Percentiles rank a stretch among this genome's conserved stretches.
These are phyloP conservation scores for Rhegmatorhina hoffmannsi DNA, from an alignment of 2,113 vertebrate genomes.

Conservation along the genomic window DNA sequence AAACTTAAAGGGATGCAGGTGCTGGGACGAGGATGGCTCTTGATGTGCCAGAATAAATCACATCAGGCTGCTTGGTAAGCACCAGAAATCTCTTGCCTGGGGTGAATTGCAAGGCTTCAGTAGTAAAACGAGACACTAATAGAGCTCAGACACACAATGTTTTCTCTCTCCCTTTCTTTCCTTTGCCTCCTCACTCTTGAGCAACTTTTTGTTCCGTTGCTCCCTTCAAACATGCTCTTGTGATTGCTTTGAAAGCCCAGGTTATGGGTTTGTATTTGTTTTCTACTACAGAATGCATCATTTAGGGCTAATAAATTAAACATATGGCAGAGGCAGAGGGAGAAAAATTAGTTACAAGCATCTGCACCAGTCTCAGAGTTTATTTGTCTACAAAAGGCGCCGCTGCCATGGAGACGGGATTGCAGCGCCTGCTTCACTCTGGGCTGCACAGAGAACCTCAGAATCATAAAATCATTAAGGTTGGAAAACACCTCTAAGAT, in stretches of 20 bases:
- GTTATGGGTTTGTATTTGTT: slow-evolving; percentile 47
- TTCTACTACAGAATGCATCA: slow-evolving; percentile 51
- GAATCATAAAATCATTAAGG: background rate
- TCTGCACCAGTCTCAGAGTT: slow-evolving; percentile 19
- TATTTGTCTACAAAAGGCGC: slow-evolving; percentile 17
- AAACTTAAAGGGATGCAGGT: slow-evolving; percentile 23
- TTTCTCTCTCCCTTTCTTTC: background rate
- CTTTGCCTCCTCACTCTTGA: background rate
- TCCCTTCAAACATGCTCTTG: background rate
- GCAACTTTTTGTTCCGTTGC: slow-evolving; percentile 1
- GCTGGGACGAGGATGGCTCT: background rate
- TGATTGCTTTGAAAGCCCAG: slow-evolving; percentile 15
- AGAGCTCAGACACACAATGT: background rate
- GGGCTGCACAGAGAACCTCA: background rate
- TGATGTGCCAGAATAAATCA: slow-evolving; percentile 49
- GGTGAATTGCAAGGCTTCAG: slow-evolving; percentile 2
- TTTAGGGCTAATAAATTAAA: slow-evolving; percentile 67
- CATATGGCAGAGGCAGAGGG: background rate
- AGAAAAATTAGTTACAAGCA: slow-evolving; percentile 58
- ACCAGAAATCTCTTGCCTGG: slow-evolving; percentile 30
- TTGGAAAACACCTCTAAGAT: background rate
- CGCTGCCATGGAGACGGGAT: slow-evolving; percentile 51
- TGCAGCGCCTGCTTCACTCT: background rate
- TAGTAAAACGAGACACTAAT: slow-evolving; percentile 18
- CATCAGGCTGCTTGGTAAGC: slow-evolving; percentile 10